Base-by-base conservation (phyloP, 2,797 vertebrate genomes). In the Naso thynnoides region DNA sequence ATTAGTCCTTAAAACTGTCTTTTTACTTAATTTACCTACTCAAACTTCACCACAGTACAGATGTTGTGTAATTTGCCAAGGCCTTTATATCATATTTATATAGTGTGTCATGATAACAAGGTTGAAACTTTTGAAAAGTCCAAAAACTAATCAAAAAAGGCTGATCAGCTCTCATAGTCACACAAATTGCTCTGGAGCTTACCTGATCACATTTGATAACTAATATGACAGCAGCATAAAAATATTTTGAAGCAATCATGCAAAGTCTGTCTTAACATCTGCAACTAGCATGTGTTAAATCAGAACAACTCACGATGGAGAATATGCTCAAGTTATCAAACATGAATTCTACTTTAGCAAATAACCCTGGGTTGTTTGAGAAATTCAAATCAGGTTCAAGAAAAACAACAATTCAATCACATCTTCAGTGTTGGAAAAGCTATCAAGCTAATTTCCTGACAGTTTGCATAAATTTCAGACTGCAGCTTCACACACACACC, bases 401-500 rank as follows among this genome's bases (percentile, higher is more conserved):
- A 16, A n/a, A 38, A 39, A 49, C 41, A 72, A 53, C 48, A 55
- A 23, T 64, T 16, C 64, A 68, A 79, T 78, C 41, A 63, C 67
- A 76, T 64, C 48, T 74, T 27, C 9, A 73, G 57, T 63, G 69
- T 26, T 60, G 33, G 66, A 76, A 76, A 19, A 53, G 41, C 49
- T 33, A 29, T 70, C 23, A 33, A 33, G 33, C 33, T 64, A 50
- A 81, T 84, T 86, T 66, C 42, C 75, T 65, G 21, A 74, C 73
- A 66, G 57, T 21, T 79, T 53, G 74, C 54, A 81, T 79, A 60
- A 64, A 87, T 88, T 75, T 71, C 36, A 84, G 70, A 70, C 53
- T 71, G 50, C 54, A 60, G 76, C 45, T 38, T 44, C 42, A 62
- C 63, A 74, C 68, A 59, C 59, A 52, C 66, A 76, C 63, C 15